A percentile compares a stretch with the other conserved stretches of the same genome.
Conservation (phyloP, 2,797 vertebrate species). For the Rhinichthys osculus region DNA sequence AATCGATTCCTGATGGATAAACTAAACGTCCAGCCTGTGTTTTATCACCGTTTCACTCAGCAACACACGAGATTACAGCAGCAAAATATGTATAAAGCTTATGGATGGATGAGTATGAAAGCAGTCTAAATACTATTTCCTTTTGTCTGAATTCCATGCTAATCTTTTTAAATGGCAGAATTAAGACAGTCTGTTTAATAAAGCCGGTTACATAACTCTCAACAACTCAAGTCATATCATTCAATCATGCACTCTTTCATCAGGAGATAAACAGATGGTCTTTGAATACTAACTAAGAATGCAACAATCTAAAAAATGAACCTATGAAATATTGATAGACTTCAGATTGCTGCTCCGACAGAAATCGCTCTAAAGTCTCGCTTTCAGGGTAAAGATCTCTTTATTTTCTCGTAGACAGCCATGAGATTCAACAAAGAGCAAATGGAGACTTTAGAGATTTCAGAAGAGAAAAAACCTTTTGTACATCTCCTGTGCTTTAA, state of each 20-base stretch:
- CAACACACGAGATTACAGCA: neutral
- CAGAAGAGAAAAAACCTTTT: neutral
- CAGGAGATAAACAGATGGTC: neutral
- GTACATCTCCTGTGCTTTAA: neutral
- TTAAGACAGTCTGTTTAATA: neutral
- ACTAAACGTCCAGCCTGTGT: neutral
- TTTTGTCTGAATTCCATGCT: conserved; percentile 7
- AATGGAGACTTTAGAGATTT: neutral
- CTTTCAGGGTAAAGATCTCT: neutral
- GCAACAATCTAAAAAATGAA: conserved; percentile 1
- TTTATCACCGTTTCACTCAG: neutral
- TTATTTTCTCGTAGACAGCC: neutral
- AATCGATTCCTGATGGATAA: neutral
- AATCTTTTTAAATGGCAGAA: conserved; percentile 7
- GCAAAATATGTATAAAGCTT: neutral
- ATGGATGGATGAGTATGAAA: neutral
- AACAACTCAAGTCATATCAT: conserved; percentile 11
- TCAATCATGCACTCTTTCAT: conserved; percentile 9
- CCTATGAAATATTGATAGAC: conserved; percentile 1
- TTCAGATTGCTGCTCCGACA: neutral
- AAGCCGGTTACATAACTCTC: neutral
- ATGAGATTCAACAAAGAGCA: neutral
- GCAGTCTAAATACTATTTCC: neutral
- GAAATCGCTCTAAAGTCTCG: neutral
- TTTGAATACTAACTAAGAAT: conserved; percentile 12